Evolutionary conservation across 2,888 invertebrate genomes (phyloP), one percentile per base, ranked within the genome.

Genomic region (Apodemia mormo): DNA sequence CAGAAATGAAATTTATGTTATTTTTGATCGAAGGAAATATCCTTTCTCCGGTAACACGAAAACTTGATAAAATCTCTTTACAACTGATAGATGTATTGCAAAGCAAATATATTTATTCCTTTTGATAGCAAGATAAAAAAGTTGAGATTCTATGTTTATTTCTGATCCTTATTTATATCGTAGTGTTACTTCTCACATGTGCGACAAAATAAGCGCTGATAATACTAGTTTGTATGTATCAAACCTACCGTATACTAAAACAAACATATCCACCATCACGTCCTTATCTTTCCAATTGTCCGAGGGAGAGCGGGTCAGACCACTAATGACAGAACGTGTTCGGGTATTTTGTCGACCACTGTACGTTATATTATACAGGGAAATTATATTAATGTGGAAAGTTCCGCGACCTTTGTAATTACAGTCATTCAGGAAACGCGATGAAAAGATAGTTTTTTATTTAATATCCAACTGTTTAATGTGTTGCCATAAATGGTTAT

Each of bases 391-490:
- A 61, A 61, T 61, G 61, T 61, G 61, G 61, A 61, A 61, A 61
- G 61, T 61, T 61, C 61, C 37, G 61, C 61, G 61, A 61, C 61
- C 61, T 61, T 61, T 61, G 61, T 61, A 61, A 61, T 61, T 61
- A 61, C 33, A 61, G 61, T 33, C 61, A 33, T 61, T 61, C 33
- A 33, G 61, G 6, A 61, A 61, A 61, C 61, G 61, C 61, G 37
- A 61, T 61, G 33, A 14, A 61, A 37, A 61, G 61, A 61, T 61
- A 61, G 61, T 61, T 61, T 61, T 61, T 61, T 37, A 61, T 61
- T 61, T 33, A 61, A 37, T 61, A 61, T 14, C 37, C 61, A 2
- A 33, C 61, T 8, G 61, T 61, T 61, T 61, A 33, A 61, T 14
- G 61, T 14, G 61, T 33, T 37, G 61, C 33, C 8, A 61, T 33